Evolutionary conservation across 1,140 invertebrate genomes (phyloP).

Genomic region (Lucilia cuprina): DNA sequence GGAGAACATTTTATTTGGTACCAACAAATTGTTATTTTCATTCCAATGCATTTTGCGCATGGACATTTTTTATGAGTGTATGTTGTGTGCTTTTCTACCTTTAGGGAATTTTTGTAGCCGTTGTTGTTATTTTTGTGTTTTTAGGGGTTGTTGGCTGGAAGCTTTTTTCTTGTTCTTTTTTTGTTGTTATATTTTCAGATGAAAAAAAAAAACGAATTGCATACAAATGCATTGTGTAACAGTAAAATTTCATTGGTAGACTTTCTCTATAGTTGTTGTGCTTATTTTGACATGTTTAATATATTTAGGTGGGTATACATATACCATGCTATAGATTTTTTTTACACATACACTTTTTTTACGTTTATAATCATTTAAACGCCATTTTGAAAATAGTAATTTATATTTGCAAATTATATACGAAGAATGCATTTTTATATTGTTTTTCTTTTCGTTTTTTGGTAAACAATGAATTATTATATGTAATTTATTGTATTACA

Average conservation of each 20-base stretch:
- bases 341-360: neutral
- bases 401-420: neutral
- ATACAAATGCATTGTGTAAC: slow-evolving; percentile 22
- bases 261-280: neutral
- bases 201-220: neutral
- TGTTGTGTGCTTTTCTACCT: slow-evolving; percentile 4
- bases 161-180: neutral
- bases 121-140: neutral
- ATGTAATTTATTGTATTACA: neutral
- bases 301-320: slow-evolving; percentile 23
- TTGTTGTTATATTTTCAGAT: neutral
- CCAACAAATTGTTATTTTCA: neutral
- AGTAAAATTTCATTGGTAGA: slow-evolving; percentile 28
- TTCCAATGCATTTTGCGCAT: slow-evolving; percentile 36
- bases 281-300: slow-evolving; percentile 40
- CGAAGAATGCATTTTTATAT: neutral
- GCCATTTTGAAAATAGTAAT: slow-evolving; percentile 19
- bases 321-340: slow-evolving; percentile 31
- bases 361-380: slow-evolving; percentile 31
- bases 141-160: slow-evolving; percentile 33
- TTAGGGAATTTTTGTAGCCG: slow-evolving; percentile 2
- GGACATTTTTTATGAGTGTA: slow-evolving; percentile 25
- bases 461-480: neutral
- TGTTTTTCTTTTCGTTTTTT: no score
- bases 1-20: neutral